Conservation (phyloP, 2,113 vertebrate genomes). For the Vulpes vulpes region DNA sequence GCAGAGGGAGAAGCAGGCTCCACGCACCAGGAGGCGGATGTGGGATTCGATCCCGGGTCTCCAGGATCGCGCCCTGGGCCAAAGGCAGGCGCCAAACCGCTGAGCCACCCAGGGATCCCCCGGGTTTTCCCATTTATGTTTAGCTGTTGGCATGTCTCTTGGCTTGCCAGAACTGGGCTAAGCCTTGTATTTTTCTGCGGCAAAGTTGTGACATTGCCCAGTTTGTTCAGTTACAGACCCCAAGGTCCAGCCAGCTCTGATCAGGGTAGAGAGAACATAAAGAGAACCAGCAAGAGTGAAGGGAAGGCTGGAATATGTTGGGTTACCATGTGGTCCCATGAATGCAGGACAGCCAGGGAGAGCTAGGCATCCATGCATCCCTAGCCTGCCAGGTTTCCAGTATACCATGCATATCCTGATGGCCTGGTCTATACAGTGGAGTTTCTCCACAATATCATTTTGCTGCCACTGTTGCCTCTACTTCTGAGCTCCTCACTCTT, state of each 20-base stretch:
- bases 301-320: neutral
- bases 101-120: too few species aligned
- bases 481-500: neutral
- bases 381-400: neutral
- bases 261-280: neutral
- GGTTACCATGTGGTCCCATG: neutral
- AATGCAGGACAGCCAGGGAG: neutral
- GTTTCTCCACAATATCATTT: neutral
- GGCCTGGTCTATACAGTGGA: neutral
- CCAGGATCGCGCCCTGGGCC: too few species aligned
- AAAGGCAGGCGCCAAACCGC: too few species aligned
- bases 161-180: neutral
- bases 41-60: too few species aligned
- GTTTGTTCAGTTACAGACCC: neutral
- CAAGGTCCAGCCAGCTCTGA: neutral
- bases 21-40: too few species aligned
- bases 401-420: accelerated
- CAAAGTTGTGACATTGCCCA: neutral
- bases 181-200: neutral
- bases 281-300: neutral
- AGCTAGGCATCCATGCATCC: neutral
- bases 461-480: neutral
- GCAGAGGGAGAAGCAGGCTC: too few species aligned
- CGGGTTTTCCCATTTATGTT: neutral
- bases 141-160: neutral